Evolutionary conservation across 2,888 invertebrate genomes (phyloP).

Genomic region (Venusia cambrica): DNA sequence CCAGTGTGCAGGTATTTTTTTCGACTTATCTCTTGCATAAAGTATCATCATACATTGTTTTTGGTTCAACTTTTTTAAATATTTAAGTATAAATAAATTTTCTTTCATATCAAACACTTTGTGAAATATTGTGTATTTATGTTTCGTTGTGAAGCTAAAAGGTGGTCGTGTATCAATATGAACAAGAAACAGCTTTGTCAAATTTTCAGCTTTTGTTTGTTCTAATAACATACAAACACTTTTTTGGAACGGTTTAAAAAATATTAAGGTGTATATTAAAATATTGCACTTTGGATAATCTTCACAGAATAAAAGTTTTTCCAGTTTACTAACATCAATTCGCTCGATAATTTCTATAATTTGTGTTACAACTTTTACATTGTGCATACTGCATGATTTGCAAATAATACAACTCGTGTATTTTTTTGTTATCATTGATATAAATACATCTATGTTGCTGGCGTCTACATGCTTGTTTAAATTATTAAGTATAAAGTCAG

Average conservation of each 20-base stretch:
- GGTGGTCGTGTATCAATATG: no score
- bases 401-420: constrained; percentile 2
- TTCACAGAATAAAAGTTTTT: constrained; percentile 8
- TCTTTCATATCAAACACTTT: neutral
- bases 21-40: constrained; percentile 2
- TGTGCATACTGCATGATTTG: constrained; percentile 4
- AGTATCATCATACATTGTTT: constrained; percentile 5
- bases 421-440: constrained; percentile 5
- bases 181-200: constrained; percentile 5
- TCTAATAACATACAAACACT: constrained; percentile 1
- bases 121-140: constrained; percentile 5
- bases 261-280: neutral
- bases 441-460: constrained; percentile 9
- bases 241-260: neutral
- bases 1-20: constrained; percentile 6
- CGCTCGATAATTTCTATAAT: constrained; percentile 5
- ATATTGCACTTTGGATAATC: constrained; percentile 6
- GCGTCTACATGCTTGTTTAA: neutral
- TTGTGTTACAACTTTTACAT: constrained; percentile 4
- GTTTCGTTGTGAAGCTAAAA: neutral
- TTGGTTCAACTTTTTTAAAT: constrained; percentile 5
- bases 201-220: neutral
- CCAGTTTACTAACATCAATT: constrained; percentile 5
- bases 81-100: neutral
- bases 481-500: constrained; percentile 11